Conservation (phyloP, 37 sponge, comb jelly and placozoan genomes). For the Hormiphora californensis region DNA sequence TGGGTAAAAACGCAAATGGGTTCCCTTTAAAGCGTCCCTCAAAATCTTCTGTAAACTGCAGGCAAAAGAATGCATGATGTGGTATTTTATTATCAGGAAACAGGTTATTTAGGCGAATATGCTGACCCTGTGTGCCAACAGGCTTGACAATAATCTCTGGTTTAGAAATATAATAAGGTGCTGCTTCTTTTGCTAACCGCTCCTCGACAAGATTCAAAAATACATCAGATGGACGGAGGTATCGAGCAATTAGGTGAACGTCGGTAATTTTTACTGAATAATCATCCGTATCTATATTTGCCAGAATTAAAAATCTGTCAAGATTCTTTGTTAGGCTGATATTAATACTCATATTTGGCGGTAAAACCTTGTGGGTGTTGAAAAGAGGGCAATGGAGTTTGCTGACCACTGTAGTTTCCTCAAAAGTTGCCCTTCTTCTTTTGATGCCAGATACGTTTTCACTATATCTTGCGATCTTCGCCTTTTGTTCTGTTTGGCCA, state of each 20-base stretch:
- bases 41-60: not conserved
- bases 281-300: constrained; percentile 9
- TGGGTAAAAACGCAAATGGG: not conserved
- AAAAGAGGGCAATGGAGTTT: not conserved
- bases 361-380: not conserved
- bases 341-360: not conserved
- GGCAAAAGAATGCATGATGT: not conserved
- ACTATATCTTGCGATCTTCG: no score
- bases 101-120: not conserved
- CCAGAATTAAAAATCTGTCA: not conserved
- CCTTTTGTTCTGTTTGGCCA: no score
- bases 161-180: not conserved
- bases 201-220: not conserved
- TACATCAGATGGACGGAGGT: not conserved
- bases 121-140: not conserved
- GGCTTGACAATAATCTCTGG: not conserved
- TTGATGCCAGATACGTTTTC: no score
- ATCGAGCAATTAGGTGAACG: not conserved
- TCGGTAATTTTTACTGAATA: not conserved
- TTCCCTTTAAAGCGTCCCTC: not conserved
- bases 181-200: not conserved
- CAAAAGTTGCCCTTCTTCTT: not conserved
- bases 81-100: not conserved
- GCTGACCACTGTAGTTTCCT: not conserved
- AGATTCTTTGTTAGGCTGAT: not conserved